phyloP scores from a whole-genome alignment of 1,140 invertebrate species.

The Monomorium pharaonis region DNA sequence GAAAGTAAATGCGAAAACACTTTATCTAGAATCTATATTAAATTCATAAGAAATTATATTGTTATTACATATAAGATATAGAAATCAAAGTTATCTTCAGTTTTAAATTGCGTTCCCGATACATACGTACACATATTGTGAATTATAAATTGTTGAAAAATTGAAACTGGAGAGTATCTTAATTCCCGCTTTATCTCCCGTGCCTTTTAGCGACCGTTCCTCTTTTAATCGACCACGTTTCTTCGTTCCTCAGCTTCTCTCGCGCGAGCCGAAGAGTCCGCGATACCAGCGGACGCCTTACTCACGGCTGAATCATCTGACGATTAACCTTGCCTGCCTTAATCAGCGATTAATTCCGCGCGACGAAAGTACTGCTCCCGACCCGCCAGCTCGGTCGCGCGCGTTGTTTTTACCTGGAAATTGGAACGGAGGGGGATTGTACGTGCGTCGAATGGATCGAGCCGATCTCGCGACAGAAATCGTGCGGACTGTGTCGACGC shows the following conservation, averaged over 20 bases:
- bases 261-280: conserved; percentile 27
- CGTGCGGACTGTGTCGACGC: conserved; percentile 30
- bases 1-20: conserved; percentile 28
- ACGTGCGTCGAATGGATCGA: conserved; percentile 78
- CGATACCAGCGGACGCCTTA: conserved; percentile 62
- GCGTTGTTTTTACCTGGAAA: conserved; percentile 80
- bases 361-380: conserved; percentile 79
- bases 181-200: conserved; percentile 7
- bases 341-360: conserved; percentile 82
- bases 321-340: conserved; percentile 78
- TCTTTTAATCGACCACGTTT: background rate
- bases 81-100: background rate
- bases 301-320: conserved; percentile 69
- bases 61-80: background rate
- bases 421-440: conserved; percentile 69
- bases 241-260: conserved; percentile 60
- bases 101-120: background rate
- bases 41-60: background rate
- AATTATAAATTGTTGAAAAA: conserved; percentile 10
- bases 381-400: conserved; percentile 66
- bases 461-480: conserved; percentile 37
- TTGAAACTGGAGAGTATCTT: background rate
- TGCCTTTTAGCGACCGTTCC: background rate
- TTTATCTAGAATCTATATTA: background rate
- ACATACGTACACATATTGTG: no score